Conservation (phyloP, 2,113 vertebrate species). For the Pseudorectes ferrugineus region DNA sequence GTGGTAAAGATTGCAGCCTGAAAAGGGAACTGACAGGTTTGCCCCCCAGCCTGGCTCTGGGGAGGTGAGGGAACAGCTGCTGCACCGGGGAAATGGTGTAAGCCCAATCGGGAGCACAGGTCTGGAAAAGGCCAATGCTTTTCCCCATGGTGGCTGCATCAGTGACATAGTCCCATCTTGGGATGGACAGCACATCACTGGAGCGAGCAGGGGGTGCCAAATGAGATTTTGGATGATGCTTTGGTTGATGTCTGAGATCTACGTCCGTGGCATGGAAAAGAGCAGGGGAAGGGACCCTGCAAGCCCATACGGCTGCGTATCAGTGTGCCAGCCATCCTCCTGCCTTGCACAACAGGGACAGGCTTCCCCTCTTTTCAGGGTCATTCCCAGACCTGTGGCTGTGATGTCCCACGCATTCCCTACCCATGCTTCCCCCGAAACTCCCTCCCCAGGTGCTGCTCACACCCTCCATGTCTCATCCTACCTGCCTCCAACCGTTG, state of each 20-base stretch:
- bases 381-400: not conserved
- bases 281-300: not conserved
- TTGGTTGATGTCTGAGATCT: not conserved
- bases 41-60: accelerated
- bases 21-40: not conserved
- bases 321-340: not conserved
- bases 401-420: not conserved
- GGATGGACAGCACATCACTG: not conserved
- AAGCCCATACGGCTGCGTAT: accelerated
- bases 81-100: not conserved
- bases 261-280: not conserved
- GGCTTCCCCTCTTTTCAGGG: accelerated
- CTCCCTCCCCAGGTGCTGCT: not conserved
- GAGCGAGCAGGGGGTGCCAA: not conserved
- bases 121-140: not conserved
- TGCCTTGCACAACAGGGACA: not conserved
- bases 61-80: not conserved
- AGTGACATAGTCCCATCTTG: not conserved
- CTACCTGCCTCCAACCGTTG: accelerated
- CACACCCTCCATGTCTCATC: not conserved
- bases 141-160: not conserved
- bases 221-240: not conserved
- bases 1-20: not conserved
- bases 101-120: not conserved
- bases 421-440: accelerated